Conservation (phyloP, 2,888 invertebrate species). For the Argyra leucocephala region DNA sequence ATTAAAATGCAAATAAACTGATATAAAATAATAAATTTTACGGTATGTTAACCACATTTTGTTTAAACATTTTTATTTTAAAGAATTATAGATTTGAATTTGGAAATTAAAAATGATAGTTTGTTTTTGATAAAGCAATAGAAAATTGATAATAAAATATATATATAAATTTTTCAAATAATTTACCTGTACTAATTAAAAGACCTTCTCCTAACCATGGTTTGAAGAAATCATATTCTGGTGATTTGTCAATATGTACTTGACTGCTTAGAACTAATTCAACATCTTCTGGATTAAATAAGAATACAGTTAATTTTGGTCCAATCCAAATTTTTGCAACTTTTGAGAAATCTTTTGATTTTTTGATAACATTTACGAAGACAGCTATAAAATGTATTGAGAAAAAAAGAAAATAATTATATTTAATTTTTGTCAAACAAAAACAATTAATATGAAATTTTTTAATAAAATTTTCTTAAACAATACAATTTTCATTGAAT, state of each 20-base stretch:
- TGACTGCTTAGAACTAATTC: conserved; percentile 70
- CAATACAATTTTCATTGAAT: no score
- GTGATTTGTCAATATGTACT: conserved; percentile 69
- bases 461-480: no score
- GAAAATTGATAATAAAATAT: conserved; percentile 15
- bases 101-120: no score
- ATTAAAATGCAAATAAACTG: no score
- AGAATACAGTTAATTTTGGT: conserved; percentile 62
- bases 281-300: conserved; percentile 67
- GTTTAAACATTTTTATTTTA: no score
- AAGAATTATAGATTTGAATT: no score
- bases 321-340: conserved; percentile 67
- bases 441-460: no score
- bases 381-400: conserved; percentile 49
- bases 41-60: no score
- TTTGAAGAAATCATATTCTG: conserved; percentile 69
- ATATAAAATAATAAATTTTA: no score
- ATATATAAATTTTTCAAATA: conserved; percentile 13
- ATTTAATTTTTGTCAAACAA: no score
- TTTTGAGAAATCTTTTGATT: conserved; percentile 46
- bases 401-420: not conserved
- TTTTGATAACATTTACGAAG: conserved; percentile 50
- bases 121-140: no score
- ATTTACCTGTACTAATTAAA: conserved; percentile 65
- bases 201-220: conserved; percentile 78